Evolutionary conservation across 2,113 vertebrate species (phyloP).

Genomic region (Macquaria australasica): DNA sequence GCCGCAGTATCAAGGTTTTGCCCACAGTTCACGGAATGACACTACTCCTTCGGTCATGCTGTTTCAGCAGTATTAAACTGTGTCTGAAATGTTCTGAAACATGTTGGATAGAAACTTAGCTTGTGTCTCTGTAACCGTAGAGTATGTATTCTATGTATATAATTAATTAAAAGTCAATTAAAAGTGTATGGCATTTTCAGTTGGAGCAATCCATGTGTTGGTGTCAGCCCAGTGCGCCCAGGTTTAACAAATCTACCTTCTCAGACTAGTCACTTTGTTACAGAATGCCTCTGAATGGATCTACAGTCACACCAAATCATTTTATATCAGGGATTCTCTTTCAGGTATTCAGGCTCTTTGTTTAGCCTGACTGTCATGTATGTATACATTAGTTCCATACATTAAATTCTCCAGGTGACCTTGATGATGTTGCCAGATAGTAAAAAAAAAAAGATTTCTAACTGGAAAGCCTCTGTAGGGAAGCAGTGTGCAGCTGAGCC

Average conservation of each 20-base stretch:
- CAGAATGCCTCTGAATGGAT: not conserved
- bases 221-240: no score
- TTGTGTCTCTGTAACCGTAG: no score
- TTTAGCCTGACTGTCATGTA: not conserved
- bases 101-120: no score
- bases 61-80: no score
- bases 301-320: not conserved
- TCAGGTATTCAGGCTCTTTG: not conserved
- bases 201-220: not conserved
- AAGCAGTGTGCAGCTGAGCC: conserved; percentile 57
- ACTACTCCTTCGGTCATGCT: no score
- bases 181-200: no score
- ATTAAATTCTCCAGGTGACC: not conserved
- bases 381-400: not conserved
- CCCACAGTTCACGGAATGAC: no score
- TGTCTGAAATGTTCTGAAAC: no score
- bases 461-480: conserved; percentile 11
- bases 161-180: not conserved
- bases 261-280: not conserved
- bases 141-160: not conserved
- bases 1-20: no score
- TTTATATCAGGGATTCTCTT: not conserved
- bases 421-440: conserved; percentile 13
- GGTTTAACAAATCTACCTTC: not conserved
- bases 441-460: not conserved